Percentiles rank a stretch among this genome's conserved stretches.
phyloP scores from a whole-genome alignment of 64 coral and sea anemone genomes.

The Astreopora myriophthalma region DNA sequence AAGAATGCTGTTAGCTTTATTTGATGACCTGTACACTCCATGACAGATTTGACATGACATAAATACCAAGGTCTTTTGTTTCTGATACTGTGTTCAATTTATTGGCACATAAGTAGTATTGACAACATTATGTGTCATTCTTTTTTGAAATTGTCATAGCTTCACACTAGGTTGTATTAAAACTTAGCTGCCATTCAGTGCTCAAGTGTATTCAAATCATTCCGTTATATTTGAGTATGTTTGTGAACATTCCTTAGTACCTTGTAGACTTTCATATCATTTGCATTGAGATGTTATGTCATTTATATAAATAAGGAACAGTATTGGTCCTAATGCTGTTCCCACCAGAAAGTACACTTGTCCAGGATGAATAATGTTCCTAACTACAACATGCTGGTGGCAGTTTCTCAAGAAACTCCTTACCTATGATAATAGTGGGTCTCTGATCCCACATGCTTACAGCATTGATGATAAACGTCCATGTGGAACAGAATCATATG shows the following conservation, averaged over 20 bases:
- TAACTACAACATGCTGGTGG: neutral
- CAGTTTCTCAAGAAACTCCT: neutral
- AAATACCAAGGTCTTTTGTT: conserved; percentile 46
- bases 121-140: neutral
- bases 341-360: conserved; percentile 6
- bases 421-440: conserved; percentile 6
- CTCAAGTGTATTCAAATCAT: conserved; percentile 3
- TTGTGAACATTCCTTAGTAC: neutral
- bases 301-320: neutral
- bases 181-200: conserved; percentile 29
- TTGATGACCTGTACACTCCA: conserved; percentile 24
- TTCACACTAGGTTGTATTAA: conserved; percentile 31
- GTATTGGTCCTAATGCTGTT: neutral
- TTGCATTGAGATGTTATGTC: neutral
- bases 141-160: conserved; percentile 12
- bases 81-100: neutral
- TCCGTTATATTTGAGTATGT: neutral
- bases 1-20: conserved; percentile 11
- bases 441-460: neutral
- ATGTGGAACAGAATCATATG: conserved; percentile 30
- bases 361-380: neutral
- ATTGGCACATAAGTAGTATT: neutral
- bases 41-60: conserved; percentile 37
- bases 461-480: neutral
- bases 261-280: conserved; percentile 27